Evolutionary conservation across 1,140 invertebrate species (phyloP).

Genomic region (Drosophila kohkoa): DNA sequence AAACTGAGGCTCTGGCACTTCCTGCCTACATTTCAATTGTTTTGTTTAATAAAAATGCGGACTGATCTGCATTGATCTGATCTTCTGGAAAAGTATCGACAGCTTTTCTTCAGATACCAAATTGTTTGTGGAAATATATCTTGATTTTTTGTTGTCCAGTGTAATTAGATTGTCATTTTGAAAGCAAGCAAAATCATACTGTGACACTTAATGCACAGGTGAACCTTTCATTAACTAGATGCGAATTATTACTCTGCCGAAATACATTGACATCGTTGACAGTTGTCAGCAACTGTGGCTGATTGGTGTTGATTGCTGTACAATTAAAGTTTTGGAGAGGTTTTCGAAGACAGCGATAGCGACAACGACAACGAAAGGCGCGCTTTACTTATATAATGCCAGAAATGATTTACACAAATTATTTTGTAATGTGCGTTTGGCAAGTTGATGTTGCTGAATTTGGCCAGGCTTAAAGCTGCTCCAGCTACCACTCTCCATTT

Average conservation of each 20-base stretch:
- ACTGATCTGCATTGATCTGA: too few species aligned
- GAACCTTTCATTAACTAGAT: slow-evolving; percentile 72
- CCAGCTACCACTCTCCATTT: slow-evolving; percentile 26
- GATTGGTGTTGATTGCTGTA: slow-evolving; percentile 46
- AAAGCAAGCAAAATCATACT: slow-evolving; percentile 2
- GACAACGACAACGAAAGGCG: background rate
- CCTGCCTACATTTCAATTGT: too few species aligned
- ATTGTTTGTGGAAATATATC: background rate
- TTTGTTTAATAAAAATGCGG: too few species aligned
- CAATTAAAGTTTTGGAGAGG: slow-evolving; percentile 34
- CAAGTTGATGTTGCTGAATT: slow-evolving; percentile 54
- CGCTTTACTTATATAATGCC: slow-evolving; percentile 65
- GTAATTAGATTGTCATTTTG: slow-evolving; percentile 17
- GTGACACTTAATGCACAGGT: slow-evolving; percentile 7
- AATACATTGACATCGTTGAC: slow-evolving; percentile 43
- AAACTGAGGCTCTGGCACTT: too few species aligned
- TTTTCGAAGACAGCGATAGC: background rate
- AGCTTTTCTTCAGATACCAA: too few species aligned
- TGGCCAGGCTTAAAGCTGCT: slow-evolving; percentile 54
- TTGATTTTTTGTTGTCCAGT: slow-evolving; percentile 29
- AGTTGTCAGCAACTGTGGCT: slow-evolving; percentile 51
- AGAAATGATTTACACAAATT: slow-evolving; percentile 78
- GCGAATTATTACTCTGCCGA: slow-evolving; percentile 66
- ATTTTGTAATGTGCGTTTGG: slow-evolving; percentile 75
- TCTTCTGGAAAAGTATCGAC: too few species aligned